phyloP scores from a whole-genome alignment of 2,797 vertebrate genomes.

The Pipistrellus pipistrellus region DNA sequence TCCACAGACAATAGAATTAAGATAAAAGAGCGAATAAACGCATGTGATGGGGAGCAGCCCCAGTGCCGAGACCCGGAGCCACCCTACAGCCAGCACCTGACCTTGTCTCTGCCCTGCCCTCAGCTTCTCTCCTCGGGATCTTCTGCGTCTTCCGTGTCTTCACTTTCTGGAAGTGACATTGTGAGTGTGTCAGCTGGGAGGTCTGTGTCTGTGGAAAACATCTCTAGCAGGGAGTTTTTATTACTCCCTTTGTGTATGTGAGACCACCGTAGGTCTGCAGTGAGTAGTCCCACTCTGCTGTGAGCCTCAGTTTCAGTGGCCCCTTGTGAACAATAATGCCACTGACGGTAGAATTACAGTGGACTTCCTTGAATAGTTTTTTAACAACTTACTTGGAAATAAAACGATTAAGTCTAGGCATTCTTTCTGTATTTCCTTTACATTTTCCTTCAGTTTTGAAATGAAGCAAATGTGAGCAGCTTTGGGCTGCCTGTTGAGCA shows the following conservation, averaged over 20 bases:
- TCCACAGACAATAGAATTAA: conserved; percentile 87
- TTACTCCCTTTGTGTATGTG: too few relatives aligned
- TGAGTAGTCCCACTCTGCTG: accelerated
- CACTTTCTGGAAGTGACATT: conserved; percentile 96
- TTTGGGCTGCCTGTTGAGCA: too few relatives aligned
- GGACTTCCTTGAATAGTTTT: background rate
- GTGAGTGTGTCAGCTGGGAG: conserved; percentile 90
- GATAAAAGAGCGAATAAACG: conserved; percentile 86
- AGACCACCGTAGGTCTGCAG: accelerated
- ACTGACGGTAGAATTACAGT: accelerated
- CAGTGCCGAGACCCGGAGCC: conserved; percentile 92
- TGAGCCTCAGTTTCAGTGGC: background rate
- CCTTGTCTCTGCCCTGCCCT: conserved; percentile 94
- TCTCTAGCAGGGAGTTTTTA: background rate
- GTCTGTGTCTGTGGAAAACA: background rate
- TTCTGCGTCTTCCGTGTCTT: conserved; percentile 95
- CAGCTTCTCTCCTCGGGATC: conserved; percentile 94
- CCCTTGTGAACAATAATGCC: background rate
- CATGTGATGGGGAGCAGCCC: conserved; percentile 88
- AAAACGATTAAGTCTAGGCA: background rate
- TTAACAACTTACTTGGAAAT: background rate
- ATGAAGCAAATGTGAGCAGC: accelerated
- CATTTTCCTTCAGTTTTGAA: background rate
- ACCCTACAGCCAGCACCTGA: conserved; percentile 92
- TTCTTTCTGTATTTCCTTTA: background rate